These are phyloP conservation scores for Tachypleus tridentatus DNA, from an alignment of 1,140 invertebrate species.

Conservation along the genomic window DNA sequence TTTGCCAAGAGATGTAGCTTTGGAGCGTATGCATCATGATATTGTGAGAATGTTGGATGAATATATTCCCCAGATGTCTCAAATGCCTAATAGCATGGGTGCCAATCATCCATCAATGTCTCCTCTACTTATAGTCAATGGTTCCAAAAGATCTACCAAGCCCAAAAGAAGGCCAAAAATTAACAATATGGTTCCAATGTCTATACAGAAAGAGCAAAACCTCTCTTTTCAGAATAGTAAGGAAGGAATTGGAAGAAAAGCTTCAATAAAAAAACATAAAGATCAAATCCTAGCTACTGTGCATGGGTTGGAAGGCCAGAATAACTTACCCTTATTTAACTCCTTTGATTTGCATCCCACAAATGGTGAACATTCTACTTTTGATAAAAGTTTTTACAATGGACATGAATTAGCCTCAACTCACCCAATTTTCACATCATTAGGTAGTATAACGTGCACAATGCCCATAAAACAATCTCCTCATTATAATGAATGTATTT, in stretches of 20 bases:
- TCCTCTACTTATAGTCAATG: slow-evolving; percentile 51
- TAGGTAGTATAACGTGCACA: slow-evolving; percentile 10
- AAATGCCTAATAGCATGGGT: slow-evolving; percentile 42
- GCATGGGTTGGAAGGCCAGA: slow-evolving; percentile 19
- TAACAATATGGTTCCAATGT: slow-evolving; percentile 25
- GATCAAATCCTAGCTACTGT: slow-evolving; percentile 21
- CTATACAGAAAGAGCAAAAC: slow-evolving; percentile 11
- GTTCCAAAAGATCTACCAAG: slow-evolving; percentile 44
- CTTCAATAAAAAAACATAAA: slow-evolving; percentile 15
- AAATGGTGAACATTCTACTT: slow-evolving; percentile 32
- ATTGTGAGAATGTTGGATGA: slow-evolving; percentile 88
- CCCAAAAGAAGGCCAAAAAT: slow-evolving; percentile 54
- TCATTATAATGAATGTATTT: slow-evolving; percentile 77
- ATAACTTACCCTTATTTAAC: slow-evolving; percentile 19
- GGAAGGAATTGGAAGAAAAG: slow-evolving; percentile 9
- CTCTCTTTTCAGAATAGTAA: background rate
- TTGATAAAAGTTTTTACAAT: slow-evolving; percentile 26
- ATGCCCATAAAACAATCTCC: slow-evolving; percentile 34
- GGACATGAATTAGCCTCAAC: slow-evolving; percentile 27
- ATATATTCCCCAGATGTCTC: slow-evolving; percentile 62
- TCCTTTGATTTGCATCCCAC: slow-evolving; percentile 24
- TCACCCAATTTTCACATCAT: slow-evolving; percentile 27
- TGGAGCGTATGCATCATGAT: slow-evolving; percentile 80
- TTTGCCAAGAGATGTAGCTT: slow-evolving; percentile 80
- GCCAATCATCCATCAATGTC: slow-evolving; percentile 57